Percentiles rank a stretch among this genome's conserved stretches.
Evolutionary conservation across 30 jellyfish, hydroid and myxozoan species (phyloP).

Genomic region (Aurelia coerulea): DNA sequence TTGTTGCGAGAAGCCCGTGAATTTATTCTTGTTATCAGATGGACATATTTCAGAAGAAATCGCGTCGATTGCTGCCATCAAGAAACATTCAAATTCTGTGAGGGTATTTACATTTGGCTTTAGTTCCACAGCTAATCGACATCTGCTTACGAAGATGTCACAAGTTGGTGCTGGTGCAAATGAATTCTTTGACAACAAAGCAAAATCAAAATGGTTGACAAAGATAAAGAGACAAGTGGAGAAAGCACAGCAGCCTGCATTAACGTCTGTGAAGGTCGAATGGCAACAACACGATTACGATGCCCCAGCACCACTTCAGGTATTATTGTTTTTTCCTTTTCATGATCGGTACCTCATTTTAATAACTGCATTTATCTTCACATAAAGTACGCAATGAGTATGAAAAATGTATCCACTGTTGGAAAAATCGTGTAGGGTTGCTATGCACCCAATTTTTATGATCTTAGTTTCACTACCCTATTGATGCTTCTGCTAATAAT

Average conservation of each 20-base stretch:
- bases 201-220: slow-evolving; percentile 83
- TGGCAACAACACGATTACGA: slow-evolving; percentile 86
- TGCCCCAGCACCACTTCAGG: slow-evolving; percentile 87
- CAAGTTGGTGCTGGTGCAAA: slow-evolving; percentile 76
- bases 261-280: slow-evolving; percentile 61
- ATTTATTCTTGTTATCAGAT: slow-evolving; percentile 78
- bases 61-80: slow-evolving; percentile 57
- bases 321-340: not conserved
- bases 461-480: too few relatives aligned
- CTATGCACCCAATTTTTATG: too few relatives aligned
- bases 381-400: too few relatives aligned
- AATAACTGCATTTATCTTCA: too few relatives aligned
- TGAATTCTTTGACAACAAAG: slow-evolving; percentile 75
- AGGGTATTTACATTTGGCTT: slow-evolving; percentile 82
- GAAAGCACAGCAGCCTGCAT: slow-evolving; percentile 79
- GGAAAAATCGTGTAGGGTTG: too few relatives aligned
- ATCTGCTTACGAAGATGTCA: slow-evolving; percentile 70
- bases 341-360: too few relatives aligned
- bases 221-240: slow-evolving; percentile 75
- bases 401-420: too few relatives aligned
- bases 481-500: too few relatives aligned
- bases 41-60: slow-evolving; percentile 88
- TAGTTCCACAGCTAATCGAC: slow-evolving; percentile 85
- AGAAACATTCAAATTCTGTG: slow-evolving; percentile 18
- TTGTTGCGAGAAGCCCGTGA: slow-evolving; percentile 31